phyloP scores from a whole-genome alignment of 2,797 vertebrate genomes.

The Enoplosus armatus region DNA sequence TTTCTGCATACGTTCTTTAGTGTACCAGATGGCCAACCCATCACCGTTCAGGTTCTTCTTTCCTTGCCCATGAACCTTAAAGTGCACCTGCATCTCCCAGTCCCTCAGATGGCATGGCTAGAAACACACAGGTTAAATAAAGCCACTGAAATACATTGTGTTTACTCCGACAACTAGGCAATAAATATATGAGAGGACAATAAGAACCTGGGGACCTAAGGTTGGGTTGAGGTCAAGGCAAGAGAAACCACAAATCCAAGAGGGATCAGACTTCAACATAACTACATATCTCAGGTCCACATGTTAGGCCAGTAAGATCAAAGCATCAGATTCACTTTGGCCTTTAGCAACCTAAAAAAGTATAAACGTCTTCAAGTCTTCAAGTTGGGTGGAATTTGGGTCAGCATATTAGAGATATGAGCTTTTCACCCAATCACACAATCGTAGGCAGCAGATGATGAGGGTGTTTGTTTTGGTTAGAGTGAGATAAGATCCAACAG shows the following conservation, averaged over 20 bases:
- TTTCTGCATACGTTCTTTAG: conserved; percentile 94
- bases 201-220: not conserved
- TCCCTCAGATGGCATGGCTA: conserved; percentile 95
- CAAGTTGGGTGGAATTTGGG: not conserved
- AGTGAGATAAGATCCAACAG: not conserved
- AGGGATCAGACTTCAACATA: not conserved
- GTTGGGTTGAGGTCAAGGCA: not conserved
- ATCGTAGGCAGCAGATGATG: not conserved
- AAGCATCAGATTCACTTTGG: not conserved
- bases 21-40: conserved; percentile 95
- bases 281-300: not conserved
- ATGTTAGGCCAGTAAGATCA: not conserved
- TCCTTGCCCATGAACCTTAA: conserved; percentile 95
- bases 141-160: not conserved
- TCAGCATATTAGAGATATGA: not conserved
- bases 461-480: conserved; percentile 12
- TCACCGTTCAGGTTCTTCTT: conserved; percentile 98
- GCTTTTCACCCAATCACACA: not conserved
- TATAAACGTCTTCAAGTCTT: not conserved
- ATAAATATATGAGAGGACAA: not conserved
- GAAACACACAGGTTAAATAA: conserved; percentile 12
- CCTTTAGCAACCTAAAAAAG: not conserved
- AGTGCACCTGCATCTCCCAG: conserved; percentile 98
- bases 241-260: not conserved
- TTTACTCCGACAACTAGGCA: not conserved